Evolutionary conservation across 2,888 invertebrate genomes (phyloP), one percentile per base, ranked within the genome.

Genomic region (Oxytorus armatus): DNA sequence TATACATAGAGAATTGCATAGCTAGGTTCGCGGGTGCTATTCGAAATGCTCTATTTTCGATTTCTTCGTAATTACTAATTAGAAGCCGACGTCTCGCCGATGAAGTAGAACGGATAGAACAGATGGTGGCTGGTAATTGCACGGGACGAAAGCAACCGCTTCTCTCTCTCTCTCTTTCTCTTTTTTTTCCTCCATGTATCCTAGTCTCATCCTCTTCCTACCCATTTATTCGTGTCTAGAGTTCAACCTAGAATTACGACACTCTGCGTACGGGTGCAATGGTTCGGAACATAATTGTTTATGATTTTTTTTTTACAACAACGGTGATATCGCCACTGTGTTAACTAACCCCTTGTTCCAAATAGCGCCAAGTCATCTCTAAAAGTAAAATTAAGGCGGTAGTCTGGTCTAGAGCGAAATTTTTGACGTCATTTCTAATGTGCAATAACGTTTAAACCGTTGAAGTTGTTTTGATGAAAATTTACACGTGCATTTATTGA

Each of bases 1-100:
- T 42, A 65, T 23, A 59, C 10, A 68, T 16, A 29, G 5, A 55
- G 14, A 42, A 18, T n/a, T 21, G 21, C 44, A 74, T 36, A 59
- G 47, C 57, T 49, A 74, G 61, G 44, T 65, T 66, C 55, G 65
- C 66, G 63, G 47, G 36, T 66, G 29, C 44, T 59, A 36, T 69
- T 7, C 70, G 68, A 79, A 81, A 82, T 81, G 79, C 82, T 86
- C 84, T 85, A 85, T 86, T 85, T 86, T 84, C 83, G 84, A 85
- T 86, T 85, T 85, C 84, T 83, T 84, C 83, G 84, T 85, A 85
- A 86, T 87, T 85, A 86, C 83, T 86, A 85, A 86, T 86, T 87
- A 87, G 84, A 85, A 80, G 82, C 80, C 79, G 82, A 84, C 83
- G 83, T 85, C 84, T 86, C 82, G 77, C 82, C 83, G 82, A 83